phyloP scores from a whole-genome alignment of 2,888 invertebrate genomes.

The Girardia tigrina region DNA sequence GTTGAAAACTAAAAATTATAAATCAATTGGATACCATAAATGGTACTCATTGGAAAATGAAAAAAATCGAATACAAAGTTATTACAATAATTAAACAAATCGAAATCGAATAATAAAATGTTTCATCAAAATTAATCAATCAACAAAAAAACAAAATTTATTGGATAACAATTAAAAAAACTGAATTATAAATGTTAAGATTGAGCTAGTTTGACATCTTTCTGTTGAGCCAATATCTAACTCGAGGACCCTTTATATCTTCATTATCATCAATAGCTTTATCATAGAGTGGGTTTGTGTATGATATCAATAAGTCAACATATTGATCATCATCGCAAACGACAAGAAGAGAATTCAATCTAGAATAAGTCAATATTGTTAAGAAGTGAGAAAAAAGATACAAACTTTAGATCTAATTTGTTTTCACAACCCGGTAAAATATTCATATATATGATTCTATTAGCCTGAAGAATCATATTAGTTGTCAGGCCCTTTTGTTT shows the following conservation, averaged over 20 bases:
- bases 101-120: too few relatives aligned
- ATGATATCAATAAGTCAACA: background rate
- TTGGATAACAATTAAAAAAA: too few relatives aligned
- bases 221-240: background rate
- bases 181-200: too few relatives aligned
- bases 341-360: background rate
- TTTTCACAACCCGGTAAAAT: background rate
- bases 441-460: background rate
- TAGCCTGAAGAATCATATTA: background rate
- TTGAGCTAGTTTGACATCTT: background rate
- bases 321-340: background rate
- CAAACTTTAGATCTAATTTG: background rate
- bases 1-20: too few relatives aligned
- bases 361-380: background rate
- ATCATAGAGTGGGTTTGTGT: background rate
- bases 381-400: background rate
- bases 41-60: too few relatives aligned
- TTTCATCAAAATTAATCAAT: too few relatives aligned
- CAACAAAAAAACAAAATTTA: too few relatives aligned
- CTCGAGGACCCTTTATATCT: background rate
- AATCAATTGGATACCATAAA: too few relatives aligned
- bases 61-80: too few relatives aligned
- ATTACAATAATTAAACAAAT: too few relatives aligned
- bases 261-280: background rate
- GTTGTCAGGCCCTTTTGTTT: background rate